Percentiles rank a stretch among this genome's conserved stretches.
These are phyloP conservation scores for Tangara arthus DNA, from an alignment of 2,797 vertebrate genomes.

Conservation along the genomic window DNA sequence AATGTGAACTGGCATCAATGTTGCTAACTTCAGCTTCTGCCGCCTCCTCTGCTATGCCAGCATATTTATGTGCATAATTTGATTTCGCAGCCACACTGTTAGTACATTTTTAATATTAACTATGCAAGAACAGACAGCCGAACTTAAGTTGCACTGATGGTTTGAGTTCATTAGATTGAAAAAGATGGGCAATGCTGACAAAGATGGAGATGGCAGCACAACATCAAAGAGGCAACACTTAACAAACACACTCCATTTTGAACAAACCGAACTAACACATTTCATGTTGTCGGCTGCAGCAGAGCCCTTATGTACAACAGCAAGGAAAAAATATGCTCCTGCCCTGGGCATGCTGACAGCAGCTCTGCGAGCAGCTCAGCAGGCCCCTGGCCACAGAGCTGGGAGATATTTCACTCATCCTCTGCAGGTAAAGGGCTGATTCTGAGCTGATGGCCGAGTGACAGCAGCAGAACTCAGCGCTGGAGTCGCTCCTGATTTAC, in stretches of 20 bases:
- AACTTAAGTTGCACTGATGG: conserved; percentile 84
- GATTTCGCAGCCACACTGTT: conserved; percentile 89
- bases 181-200: conserved; percentile 78
- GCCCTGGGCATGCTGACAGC: conserved; percentile 35
- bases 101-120: conserved; percentile 88
- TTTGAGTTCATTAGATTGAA: conserved; percentile 86
- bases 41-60: conserved; percentile 85
- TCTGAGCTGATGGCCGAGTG: not conserved
- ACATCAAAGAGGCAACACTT: conserved; percentile 68
- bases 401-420: conserved; percentile 4
- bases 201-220: conserved; percentile 74
- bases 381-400: not conserved
- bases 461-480: not conserved
- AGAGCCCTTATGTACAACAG: conserved; percentile 43
- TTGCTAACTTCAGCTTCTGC: conserved; percentile 87
- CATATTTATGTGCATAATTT: conserved; percentile 93
- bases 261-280: conserved; percentile 32
- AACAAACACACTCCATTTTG: conserved; percentile 61
- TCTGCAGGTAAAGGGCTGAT: not conserved
- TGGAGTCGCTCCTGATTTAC: conserved; percentile 9
- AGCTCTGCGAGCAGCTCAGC: not conserved
- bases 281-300: conserved; percentile 43
- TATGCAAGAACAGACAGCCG: conserved; percentile 83
- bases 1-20: conserved; percentile 90
- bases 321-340: conserved; percentile 31